A percentile compares a stretch with the other conserved stretches of the same genome.
Conservation (phyloP, 2,113 vertebrate genomes). For the Lepidiolamprologus cunningtoni region DNA sequence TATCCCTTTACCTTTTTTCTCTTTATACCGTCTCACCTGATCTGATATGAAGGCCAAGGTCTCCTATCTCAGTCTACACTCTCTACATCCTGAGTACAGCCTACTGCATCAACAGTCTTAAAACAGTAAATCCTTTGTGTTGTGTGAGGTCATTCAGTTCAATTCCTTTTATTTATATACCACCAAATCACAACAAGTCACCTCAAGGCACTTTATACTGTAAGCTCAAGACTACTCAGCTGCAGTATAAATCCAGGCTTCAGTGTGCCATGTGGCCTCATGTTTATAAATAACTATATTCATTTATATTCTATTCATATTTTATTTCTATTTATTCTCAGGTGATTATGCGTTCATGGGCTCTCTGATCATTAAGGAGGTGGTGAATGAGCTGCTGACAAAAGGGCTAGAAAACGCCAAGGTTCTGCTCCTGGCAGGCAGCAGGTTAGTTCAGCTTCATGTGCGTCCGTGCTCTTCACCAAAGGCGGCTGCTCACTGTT, state of each 20-base stretch:
- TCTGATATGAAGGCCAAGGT: background rate
- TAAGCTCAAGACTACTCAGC: background rate
- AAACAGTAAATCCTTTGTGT: background rate
- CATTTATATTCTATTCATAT: background rate
- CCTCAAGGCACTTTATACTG: background rate
- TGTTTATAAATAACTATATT: background rate
- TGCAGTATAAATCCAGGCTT: background rate
- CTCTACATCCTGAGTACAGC: accelerated
- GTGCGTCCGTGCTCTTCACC: background rate
- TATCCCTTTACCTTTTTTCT: background rate
- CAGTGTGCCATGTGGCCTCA: background rate
- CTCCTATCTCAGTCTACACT: background rate
- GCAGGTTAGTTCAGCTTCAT: constrained; percentile 75
- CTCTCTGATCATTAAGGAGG: constrained; percentile 88
- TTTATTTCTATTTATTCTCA: constrained; percentile 31
- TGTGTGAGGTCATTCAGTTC: background rate
- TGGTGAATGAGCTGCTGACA: constrained; percentile 85
- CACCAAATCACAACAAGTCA: background rate
- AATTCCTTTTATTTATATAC: background rate
- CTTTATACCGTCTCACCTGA: background rate
- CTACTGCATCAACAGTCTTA: background rate
- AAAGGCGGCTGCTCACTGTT: background rate
- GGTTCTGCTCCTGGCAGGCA: constrained; percentile 87
- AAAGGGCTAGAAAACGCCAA: constrained; percentile 84
- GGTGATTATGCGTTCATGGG: constrained; percentile 96